These are phyloP conservation scores for Ephestia elutella DNA, from an alignment of 1,140 invertebrate species.

Conservation along the genomic window DNA sequence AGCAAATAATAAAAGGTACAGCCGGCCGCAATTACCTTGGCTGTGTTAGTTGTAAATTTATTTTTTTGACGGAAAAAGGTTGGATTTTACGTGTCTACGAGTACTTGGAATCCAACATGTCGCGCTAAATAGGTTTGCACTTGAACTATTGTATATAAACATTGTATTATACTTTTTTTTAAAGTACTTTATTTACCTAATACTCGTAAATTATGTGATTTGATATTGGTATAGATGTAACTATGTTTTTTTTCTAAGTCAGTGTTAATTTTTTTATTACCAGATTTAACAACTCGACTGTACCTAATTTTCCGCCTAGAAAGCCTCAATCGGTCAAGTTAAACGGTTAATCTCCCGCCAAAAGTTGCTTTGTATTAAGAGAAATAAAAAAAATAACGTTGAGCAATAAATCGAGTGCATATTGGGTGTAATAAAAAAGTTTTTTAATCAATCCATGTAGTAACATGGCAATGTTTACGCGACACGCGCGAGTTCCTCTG, in stretches of 20 bases:
- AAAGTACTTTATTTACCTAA: no score
- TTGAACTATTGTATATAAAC: no score
- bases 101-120: no score
- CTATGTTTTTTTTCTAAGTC: no score
- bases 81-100: no score
- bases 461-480: not conserved
- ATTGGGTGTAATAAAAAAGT: constrained; percentile 1
- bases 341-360: not conserved
- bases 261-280: no score
- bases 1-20: constrained; percentile 1
- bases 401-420: not conserved
- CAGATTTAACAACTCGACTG: no score
- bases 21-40: not conserved
- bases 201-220: no score
- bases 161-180: no score
- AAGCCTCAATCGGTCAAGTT: not conserved
- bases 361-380: not conserved
- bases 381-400: not conserved
- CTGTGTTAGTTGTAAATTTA: not conserved
- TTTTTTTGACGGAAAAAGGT: no score
- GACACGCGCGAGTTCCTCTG: not conserved
- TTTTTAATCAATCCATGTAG: not conserved
- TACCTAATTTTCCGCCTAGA: not conserved
- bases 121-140: no score
- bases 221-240: no score